Base-by-base conservation (phyloP, 2,888 invertebrate species). In the Oxystoma pomonae region DNA sequence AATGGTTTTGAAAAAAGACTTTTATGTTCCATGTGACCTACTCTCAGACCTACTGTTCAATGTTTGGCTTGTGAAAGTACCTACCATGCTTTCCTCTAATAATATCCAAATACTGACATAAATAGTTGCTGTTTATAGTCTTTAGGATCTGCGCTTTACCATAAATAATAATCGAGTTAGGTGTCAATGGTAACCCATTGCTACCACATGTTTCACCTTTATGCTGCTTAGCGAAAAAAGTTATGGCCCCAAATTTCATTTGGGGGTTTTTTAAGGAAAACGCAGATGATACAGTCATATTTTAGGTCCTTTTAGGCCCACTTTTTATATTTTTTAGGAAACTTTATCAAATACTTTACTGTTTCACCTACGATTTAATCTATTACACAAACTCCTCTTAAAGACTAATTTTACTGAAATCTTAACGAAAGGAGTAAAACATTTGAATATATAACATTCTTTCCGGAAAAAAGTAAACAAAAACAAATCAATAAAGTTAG, bases 141-240 rank as follows among this genome's bases (percentile, higher is more conserved):
- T 92, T 90, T 16, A 98, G 82, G 65, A 86, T 83, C 77, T 96
- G 96, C 20, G 96, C 92, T 74, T 89, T 85, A 5, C 98, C 97
- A 62, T 95, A 84, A 75, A 98, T 96, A 62, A 94, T 92, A 66
- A 98, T 95, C 0, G 97, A 96, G 81, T 98, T 97, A 1, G 98
- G 97, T 1, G 98, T 98, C 18, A 98, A 82, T 0, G 98, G 98
- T 57, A 98, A 82, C 1, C 98, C 98, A 82, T 98, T 98, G 70
- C 93, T 94, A 9, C 97, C 97, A 80, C 97, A 98, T 60, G 90
- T 88, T 79, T 96, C 95, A 21, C 90, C 90, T 12, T 93, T 92
- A 78, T 96, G 95, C 74, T 90, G 88, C 75, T 90, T 90, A 0
- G 96, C 96, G 80, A 95, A 94, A 79, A 93, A 96, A 19, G 96